Evolutionary conservation across 2,888 invertebrate genomes (phyloP), one percentile per base, ranked within the genome.

Genomic region (Mystacides longicornis): DNA sequence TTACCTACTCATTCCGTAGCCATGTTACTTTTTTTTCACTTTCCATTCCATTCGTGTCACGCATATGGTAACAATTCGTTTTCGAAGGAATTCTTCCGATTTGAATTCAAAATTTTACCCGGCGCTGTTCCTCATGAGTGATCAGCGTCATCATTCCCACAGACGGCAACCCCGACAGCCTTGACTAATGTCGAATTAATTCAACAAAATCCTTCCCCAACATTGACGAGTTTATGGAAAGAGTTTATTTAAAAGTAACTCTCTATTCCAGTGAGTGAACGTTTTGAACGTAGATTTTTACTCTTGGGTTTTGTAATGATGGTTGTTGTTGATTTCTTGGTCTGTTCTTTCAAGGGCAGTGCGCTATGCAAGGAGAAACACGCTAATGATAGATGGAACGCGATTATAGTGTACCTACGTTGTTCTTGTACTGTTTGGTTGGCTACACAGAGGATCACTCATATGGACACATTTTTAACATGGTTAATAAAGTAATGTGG

Each of bases 351-450:
- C 54, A 54, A 54, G 54, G 54, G 54, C 54, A 49, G 19, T 14
- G 4, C 37, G 54, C 48, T 49, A 54, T 49, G 54, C 54, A 50
- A 49, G 49, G 42, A 23, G 50, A 49, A 54, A 33, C 54, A 49
- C 51, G 21, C n/a, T 51, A 51, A 51, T 51, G 43, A 23, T 21
- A n/a, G 19, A 14, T 21, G 20, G 21, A 21, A n/a, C 16, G 43
- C 9, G 43, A 7, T 31, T n/a, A n/a, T n/a, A n/a, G n/a, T n/a
- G n/a, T n/a, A n/a, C n/a, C n/a, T n/a, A n/a, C n/a, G n/a, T n/a
- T n/a, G n/a, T n/a, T n/a, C n/a, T n/a, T n/a, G n/a, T n/a, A n/a
- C n/a, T n/a, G n/a, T n/a, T n/a, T n/a, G n/a, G n/a, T n/a, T n/a
- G n/a, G n/a, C n/a, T n/a, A n/a, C n/a, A n/a, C n/a, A n/a, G n/a